These are phyloP conservation scores for Sinopyrophorus schimmeli DNA, from an alignment of 2,888 invertebrate species.

Conservation along the genomic window DNA sequence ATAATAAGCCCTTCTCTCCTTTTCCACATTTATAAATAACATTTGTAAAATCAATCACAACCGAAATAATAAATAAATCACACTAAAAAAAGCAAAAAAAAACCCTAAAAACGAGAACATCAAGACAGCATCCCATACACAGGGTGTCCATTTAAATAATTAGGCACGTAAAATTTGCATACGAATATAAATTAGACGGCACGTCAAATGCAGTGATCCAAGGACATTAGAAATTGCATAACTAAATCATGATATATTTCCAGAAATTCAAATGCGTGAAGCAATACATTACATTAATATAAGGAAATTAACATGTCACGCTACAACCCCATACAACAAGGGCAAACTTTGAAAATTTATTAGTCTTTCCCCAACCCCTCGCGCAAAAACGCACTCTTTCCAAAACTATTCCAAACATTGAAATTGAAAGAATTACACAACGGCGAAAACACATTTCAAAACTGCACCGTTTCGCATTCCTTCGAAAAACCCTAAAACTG, in stretches of 20 bases:
- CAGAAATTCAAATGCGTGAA: constrained; percentile 30
- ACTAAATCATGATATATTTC: constrained; percentile 32
- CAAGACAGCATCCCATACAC: no score
- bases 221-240: constrained; percentile 31
- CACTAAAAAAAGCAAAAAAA: no score
- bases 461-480: background rate
- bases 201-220: constrained; percentile 30
- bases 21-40: no score
- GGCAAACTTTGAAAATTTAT: constrained; percentile 19
- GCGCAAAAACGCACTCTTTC: background rate
- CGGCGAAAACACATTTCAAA: background rate
- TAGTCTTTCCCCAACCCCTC: no score
- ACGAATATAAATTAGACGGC: constrained; percentile 1
- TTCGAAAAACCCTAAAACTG: background rate
- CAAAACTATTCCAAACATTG: background rate
- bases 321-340: constrained; percentile 19
- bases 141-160: no score
- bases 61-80: no score
- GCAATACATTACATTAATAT: constrained; percentile 35
- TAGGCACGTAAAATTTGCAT: no score
- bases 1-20: no score
- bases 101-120: no score
- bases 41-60: no score
- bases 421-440: no score
- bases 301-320: constrained; percentile 38